Evolutionary conservation across 2,888 invertebrate genomes (phyloP).

Genomic region (Drosophila setosimentum): DNA sequence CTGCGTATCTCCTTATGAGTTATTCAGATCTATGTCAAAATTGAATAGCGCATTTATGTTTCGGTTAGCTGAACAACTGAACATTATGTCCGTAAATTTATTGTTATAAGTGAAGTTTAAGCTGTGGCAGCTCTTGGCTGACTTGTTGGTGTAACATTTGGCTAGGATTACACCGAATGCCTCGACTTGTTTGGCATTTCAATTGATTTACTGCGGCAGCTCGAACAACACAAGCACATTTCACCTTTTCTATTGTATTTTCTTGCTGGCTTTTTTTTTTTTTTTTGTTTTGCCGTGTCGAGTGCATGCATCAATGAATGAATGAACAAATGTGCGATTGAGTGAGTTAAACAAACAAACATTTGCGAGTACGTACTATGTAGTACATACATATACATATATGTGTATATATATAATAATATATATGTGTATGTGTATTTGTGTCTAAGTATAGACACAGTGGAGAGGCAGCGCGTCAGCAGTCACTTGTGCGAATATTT

Average conservation of each 20-base stretch:
- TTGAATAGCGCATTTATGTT: conserved; percentile 7
- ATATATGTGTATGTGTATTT: conserved; percentile 5
- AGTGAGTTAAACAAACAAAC: conserved; percentile 36
- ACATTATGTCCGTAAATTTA: conserved; percentile 7
- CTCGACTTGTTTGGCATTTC: conserved; percentile 67
- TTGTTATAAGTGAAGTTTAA: conserved; percentile 37
- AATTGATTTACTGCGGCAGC: conserved; percentile 69
- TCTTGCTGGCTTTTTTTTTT: conserved; percentile 15
- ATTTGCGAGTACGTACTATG: conserved; percentile 30
- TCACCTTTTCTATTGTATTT: conserved; percentile 68
- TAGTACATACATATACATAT: background rate
- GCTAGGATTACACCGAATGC: conserved; percentile 43
- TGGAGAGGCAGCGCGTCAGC: conserved; percentile 59
- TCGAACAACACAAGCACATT: conserved; percentile 52
- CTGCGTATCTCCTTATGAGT: background rate
- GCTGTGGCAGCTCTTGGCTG: conserved; percentile 24
- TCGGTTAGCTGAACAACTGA: background rate
- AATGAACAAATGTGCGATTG: conserved; percentile 55
- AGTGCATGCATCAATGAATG: conserved; percentile 62
- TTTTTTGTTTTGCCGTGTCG: conserved; percentile 34
- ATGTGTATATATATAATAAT: background rate
- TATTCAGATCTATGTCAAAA: no score
- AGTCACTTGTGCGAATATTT: conserved; percentile 73
- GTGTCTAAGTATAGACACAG: conserved; percentile 34
- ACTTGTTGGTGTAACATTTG: conserved; percentile 36